Conservation (phyloP, 1,140 invertebrate genomes). For the Megalonaias nervosa region DNA sequence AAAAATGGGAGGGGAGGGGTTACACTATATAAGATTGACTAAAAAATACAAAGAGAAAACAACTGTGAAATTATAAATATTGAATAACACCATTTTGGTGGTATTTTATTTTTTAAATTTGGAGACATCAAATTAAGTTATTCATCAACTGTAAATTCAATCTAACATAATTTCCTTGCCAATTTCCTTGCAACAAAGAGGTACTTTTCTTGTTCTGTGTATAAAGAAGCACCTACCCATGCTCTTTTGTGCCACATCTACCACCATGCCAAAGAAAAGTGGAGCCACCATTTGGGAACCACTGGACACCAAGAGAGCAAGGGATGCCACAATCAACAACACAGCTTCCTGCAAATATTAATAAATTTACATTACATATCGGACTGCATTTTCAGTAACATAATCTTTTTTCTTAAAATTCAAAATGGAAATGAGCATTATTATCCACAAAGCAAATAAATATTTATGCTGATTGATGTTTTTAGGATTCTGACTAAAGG, state of each 20-base stretch:
- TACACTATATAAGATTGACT: too few relatives aligned
- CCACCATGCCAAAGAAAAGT: constrained; percentile 69
- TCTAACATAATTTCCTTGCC: too few relatives aligned
- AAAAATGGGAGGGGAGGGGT: too few relatives aligned
- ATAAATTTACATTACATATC: background rate
- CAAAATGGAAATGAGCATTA: background rate
- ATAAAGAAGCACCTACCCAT: constrained; percentile 54
- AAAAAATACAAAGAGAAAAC: too few relatives aligned
- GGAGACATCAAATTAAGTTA: too few relatives aligned
- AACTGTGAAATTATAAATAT: too few relatives aligned
- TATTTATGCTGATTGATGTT: background rate
- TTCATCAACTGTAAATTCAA: too few relatives aligned
- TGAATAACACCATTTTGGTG: too few relatives aligned
- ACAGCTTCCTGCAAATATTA: background rate
- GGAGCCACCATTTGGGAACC: constrained; percentile 63
- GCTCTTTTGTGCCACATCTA: constrained; percentile 65
- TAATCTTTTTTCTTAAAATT: background rate
- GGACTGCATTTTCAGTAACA: background rate
- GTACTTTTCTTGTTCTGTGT: background rate
- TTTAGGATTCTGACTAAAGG: background rate
- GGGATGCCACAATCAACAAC: background rate
- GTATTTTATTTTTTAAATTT: too few relatives aligned
- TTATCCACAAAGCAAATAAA: background rate
- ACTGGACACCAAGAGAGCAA: constrained; percentile 57
- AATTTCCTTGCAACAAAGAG: background rate